Conservation (phyloP, 2,113 vertebrate species). For the Neolamprologus fasciatus region DNA sequence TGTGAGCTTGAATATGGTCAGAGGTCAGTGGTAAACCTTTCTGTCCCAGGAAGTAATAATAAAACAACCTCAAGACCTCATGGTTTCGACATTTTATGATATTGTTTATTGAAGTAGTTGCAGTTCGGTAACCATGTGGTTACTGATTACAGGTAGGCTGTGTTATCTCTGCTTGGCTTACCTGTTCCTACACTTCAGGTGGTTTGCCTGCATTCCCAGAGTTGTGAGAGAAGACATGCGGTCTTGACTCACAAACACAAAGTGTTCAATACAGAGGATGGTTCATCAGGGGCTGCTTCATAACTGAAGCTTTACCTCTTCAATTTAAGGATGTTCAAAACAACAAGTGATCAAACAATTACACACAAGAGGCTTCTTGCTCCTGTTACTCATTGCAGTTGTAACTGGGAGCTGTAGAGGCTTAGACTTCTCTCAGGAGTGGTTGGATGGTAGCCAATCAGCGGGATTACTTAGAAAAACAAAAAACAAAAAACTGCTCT, state of each 20-base stretch:
- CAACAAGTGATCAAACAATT: neutral
- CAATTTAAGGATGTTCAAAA: neutral
- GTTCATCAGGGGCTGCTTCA: too few relatives aligned
- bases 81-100: neutral
- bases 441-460: neutral
- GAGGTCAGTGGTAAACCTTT: neutral
- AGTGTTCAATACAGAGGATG: neutral
- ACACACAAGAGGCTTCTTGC: neutral
- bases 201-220: conserved; percentile 41
- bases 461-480: neutral
- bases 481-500: neutral
- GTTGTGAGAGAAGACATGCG: neutral
- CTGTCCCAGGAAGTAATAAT: neutral
- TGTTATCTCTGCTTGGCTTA: neutral
- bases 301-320: neutral
- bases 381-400: neutral
- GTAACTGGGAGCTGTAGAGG: neutral
- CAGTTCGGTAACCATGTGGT: neutral
- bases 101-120: neutral
- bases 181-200: neutral
- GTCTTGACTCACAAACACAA: neutral
- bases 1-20: neutral
- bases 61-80: neutral
- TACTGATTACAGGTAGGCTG: conserved; percentile 13
- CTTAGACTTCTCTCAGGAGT: neutral